Percentiles rank a stretch among this genome's conserved stretches.
These are phyloP conservation scores for Sebastes variabilis DNA, from an alignment of 2,797 vertebrate species.

Conservation along the genomic window DNA sequence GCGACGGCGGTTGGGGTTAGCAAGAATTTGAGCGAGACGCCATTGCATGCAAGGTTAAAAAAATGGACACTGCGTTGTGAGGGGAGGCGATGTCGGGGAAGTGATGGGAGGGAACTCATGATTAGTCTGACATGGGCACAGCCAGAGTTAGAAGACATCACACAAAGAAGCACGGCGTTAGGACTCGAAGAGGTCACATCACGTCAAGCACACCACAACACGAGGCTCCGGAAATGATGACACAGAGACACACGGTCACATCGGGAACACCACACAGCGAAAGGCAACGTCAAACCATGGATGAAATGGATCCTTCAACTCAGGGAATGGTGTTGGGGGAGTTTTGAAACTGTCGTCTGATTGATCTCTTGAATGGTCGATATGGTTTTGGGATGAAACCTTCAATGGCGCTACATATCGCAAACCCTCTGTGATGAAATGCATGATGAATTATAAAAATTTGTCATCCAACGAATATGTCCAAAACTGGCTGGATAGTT, in stretches of 20 bases:
- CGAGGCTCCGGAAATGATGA: conserved; percentile 46
- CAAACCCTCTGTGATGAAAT: conserved; percentile 26
- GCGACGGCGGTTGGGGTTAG: conserved; percentile 71
- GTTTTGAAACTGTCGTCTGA: conserved; percentile 32
- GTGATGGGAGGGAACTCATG: conserved; percentile 57
- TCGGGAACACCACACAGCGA: conserved; percentile 46
- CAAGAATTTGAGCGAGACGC: conserved; percentile 77
- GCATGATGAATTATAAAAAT: background rate
- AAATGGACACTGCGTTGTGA: conserved; percentile 72
- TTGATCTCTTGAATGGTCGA: conserved; percentile 19
- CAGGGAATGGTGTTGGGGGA: conserved; percentile 9
- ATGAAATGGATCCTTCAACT: conserved; percentile 53
- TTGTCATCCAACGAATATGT: background rate
- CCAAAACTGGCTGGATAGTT: background rate
- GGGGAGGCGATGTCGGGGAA: conserved; percentile 5
- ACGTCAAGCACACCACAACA: conserved; percentile 82
- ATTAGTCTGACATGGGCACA: conserved; percentile 61
- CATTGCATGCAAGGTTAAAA: conserved; percentile 86
- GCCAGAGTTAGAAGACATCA: conserved; percentile 59
- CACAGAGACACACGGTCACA: conserved; percentile 67
- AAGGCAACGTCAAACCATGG: conserved; percentile 57
- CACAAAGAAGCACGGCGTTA: conserved; percentile 61
- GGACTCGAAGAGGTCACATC: conserved; percentile 54
- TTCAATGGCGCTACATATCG: conserved; percentile 24
- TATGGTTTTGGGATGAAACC: conserved; percentile 46